Conservation (phyloP, 2,888 invertebrate genomes). For the Penaeus monodon region DNA sequence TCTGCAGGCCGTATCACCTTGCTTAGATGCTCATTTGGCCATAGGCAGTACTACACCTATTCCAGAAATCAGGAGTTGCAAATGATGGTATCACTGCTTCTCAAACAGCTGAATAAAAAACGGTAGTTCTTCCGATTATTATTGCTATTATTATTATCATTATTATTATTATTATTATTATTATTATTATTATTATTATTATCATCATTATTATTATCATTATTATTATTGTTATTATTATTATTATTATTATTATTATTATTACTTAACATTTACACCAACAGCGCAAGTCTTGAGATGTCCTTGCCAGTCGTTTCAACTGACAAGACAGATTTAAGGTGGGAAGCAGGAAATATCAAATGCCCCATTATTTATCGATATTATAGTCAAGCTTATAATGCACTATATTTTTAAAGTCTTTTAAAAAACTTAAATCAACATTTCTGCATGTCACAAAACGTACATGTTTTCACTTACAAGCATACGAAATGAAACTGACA, state of each 20-base stretch:
- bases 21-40: conserved; percentile 9
- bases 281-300: background rate
- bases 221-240: background rate
- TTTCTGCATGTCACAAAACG: background rate
- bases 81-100: background rate
- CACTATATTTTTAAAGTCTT: background rate
- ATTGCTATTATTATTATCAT: background rate
- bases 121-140: background rate
- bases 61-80: conserved; percentile 20
- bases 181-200: background rate
- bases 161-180: background rate
- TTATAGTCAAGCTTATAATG: background rate
- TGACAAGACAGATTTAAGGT: background rate
- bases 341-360: conserved; percentile 1
- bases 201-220: background rate
- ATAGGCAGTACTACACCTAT: conserved; percentile 2
- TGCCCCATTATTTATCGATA: background rate
- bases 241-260: background rate
- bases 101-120: background rate
- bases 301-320: background rate
- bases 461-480: conserved; percentile 10
- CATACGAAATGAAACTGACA: too few species aligned
- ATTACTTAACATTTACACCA: background rate
- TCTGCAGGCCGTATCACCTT: conserved; percentile 16
- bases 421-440: background rate